Conservation (phyloP, 2,888 invertebrate species). For the Dimorphilus gyrociliatus region DNA sequence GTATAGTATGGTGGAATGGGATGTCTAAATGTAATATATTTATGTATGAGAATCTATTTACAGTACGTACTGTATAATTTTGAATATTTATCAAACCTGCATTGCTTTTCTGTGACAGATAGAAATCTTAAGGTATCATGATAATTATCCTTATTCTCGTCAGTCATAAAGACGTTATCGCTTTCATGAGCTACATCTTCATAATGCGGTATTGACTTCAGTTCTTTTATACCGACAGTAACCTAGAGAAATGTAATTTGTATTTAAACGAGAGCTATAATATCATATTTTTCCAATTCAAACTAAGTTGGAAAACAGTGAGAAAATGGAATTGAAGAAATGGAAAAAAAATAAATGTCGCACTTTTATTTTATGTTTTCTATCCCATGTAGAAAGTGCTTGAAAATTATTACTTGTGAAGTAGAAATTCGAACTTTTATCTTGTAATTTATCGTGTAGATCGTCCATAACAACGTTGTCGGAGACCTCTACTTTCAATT, state of each 20-base stretch:
- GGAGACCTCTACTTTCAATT: constrained; percentile 14
- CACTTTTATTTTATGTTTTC: too few relatives aligned
- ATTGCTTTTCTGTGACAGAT: constrained; percentile 17
- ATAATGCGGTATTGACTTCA: constrained; percentile 28
- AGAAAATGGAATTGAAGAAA: too few relatives aligned
- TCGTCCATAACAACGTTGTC: constrained; percentile 28
- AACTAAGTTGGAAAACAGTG: too few relatives aligned
- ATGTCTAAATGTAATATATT: constrained; percentile 14
- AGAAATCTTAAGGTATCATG: constrained; percentile 16
- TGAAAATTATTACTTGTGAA: constrained; percentile 25
- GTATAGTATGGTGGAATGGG: constrained; percentile 31
- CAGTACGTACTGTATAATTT: constrained; percentile 1
- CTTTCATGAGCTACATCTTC: constrained; percentile 23
- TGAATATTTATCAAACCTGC: constrained; percentile 20
- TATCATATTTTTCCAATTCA: too few relatives aligned
- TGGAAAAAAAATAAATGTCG: too few relatives aligned
- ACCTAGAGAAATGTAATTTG: constrained; percentile 16
- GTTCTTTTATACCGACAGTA: constrained; percentile 21
- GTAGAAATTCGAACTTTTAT: constrained; percentile 20
- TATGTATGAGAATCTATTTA: background rate
- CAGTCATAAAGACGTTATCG: constrained; percentile 19
- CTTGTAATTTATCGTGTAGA: constrained; percentile 16
- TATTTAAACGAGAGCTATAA: too few relatives aligned
- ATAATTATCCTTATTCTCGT: constrained; percentile 10
- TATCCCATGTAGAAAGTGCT: too few relatives aligned